These are phyloP conservation scores for Chaenogobius annularis DNA, from an alignment of 2,113 vertebrate species.

Conservation along the genomic window DNA sequence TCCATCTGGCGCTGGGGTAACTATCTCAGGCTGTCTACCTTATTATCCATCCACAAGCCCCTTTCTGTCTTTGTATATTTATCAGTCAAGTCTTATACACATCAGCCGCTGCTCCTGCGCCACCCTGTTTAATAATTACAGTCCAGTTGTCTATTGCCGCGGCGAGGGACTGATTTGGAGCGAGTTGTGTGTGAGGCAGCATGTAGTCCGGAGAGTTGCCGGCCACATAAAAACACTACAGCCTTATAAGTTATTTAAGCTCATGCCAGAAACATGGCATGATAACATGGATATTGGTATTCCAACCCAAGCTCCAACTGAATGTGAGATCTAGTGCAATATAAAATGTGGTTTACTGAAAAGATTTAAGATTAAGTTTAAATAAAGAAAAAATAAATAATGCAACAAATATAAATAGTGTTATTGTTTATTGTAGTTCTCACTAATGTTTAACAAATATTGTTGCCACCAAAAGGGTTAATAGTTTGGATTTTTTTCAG, in stretches of 20 bases:
- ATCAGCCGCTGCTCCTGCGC: conserved; percentile 41
- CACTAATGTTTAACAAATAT: too few species aligned
- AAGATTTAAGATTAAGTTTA: not conserved
- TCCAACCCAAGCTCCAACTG: not conserved
- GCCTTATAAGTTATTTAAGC: conserved; percentile 28
- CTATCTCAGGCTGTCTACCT: conserved; percentile 62
- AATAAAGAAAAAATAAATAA: not conserved
- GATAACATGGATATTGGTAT: not conserved
- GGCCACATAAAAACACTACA: not conserved
- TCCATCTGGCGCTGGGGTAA: conserved; percentile 63
- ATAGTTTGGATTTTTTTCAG: too few species aligned
- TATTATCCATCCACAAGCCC: conserved; percentile 64
- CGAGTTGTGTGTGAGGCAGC: conserved; percentile 25
- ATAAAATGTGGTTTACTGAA: too few species aligned
- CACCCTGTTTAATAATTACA: conserved; percentile 61
- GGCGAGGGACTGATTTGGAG: conserved; percentile 24
- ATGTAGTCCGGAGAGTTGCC: conserved; percentile 5
- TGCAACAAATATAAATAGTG: too few species aligned
- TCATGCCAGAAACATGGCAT: not conserved
- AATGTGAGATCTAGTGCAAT: not conserved
- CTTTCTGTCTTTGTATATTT: conserved; percentile 61
- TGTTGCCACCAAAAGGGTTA: too few species aligned
- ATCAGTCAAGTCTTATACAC: conserved; percentile 53
- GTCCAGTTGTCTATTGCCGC: conserved; percentile 56
- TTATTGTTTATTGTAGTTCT: too few species aligned